Conservation (phyloP, 2,888 invertebrate species). For the Pseudococcus longispinus region DNA sequence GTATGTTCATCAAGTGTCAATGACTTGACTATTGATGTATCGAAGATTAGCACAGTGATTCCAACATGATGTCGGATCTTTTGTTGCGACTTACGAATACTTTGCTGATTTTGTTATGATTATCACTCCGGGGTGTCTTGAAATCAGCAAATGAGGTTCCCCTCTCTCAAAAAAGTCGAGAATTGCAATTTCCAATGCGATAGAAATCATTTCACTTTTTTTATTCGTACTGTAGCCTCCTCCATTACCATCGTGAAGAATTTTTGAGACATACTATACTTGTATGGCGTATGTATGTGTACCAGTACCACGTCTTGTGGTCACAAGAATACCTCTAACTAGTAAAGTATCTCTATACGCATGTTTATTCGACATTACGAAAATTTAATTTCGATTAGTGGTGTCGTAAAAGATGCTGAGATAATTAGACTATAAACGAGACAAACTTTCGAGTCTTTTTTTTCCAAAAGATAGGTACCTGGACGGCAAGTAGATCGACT, state of each 20-base stretch:
- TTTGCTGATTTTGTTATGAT: too few relatives aligned
- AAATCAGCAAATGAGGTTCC: too few relatives aligned
- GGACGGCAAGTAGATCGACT: background rate
- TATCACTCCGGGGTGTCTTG: too few relatives aligned
- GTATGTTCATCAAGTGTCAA: background rate
- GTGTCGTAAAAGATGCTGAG: background rate
- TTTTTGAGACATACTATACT: background rate
- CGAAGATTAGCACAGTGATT: too few relatives aligned
- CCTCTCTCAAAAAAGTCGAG: too few relatives aligned
- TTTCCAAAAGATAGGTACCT: background rate
- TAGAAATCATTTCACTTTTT: too few relatives aligned
- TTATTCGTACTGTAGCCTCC: too few relatives aligned
- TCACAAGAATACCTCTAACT: background rate
- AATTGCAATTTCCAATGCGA: too few relatives aligned
- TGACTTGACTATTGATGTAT: background rate
- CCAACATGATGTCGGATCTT: too few relatives aligned
- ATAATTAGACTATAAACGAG: background rate
- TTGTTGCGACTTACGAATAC: too few relatives aligned
- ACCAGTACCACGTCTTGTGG: background rate
- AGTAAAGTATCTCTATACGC: background rate
- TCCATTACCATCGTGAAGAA: too few relatives aligned
- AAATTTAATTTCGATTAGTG: background rate
- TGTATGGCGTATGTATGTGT: background rate
- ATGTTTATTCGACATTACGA: background rate
- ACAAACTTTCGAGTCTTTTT: background rate